Evolutionary conservation across 2,888 invertebrate genomes (phyloP).

Genomic region (Drosophila rubida): DNA sequence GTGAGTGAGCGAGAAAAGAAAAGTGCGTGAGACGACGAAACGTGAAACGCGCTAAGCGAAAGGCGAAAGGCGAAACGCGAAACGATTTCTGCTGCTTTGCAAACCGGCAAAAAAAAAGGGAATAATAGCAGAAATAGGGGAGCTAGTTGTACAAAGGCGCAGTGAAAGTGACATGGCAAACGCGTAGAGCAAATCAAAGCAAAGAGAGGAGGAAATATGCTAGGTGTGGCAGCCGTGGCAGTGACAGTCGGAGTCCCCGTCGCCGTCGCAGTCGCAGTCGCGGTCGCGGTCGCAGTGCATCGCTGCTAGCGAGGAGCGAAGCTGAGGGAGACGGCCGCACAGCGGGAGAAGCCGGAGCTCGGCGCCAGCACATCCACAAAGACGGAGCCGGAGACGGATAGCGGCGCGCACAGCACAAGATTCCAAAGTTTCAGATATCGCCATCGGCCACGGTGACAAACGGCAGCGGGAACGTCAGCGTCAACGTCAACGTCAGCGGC

Average conservation of each 20-base stretch:
- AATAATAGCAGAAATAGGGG: no score
- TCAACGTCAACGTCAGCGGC: conserved; percentile 16
- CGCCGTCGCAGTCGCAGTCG: conserved; percentile 33
- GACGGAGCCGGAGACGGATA: conserved; percentile 27
- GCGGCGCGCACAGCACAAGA: conserved; percentile 3
- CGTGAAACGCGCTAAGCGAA: conserved; percentile 9
- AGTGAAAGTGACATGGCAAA: conserved; percentile 50
- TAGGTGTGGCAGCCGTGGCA: conserved; percentile 58
- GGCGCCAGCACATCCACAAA: conserved; percentile 29
- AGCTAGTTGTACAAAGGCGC: conserved; percentile 34
- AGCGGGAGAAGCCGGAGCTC: conserved; percentile 26
- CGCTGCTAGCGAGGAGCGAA: conserved; percentile 2
- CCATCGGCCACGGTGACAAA: conserved; percentile 47
- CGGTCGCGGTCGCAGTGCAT: conserved; percentile 9
- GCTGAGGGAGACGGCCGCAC: conserved; percentile 24
- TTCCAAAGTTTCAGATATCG: conserved; percentile 16
- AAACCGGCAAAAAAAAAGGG: conserved; percentile 37
- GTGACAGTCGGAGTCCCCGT: conserved; percentile 34
- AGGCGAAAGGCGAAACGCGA: conserved; percentile 7
- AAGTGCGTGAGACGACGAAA: conserved; percentile 14
- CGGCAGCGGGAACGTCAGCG: conserved; percentile 43
- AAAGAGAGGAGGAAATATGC: conserved; percentile 59
- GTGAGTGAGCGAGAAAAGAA: conserved; percentile 6
- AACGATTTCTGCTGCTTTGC: conserved; percentile 19
- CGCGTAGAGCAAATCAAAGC: conserved; percentile 16